These are phyloP conservation scores for Chelon labrosus DNA, from an alignment of 2,797 vertebrate species.

Conservation along the genomic window DNA sequence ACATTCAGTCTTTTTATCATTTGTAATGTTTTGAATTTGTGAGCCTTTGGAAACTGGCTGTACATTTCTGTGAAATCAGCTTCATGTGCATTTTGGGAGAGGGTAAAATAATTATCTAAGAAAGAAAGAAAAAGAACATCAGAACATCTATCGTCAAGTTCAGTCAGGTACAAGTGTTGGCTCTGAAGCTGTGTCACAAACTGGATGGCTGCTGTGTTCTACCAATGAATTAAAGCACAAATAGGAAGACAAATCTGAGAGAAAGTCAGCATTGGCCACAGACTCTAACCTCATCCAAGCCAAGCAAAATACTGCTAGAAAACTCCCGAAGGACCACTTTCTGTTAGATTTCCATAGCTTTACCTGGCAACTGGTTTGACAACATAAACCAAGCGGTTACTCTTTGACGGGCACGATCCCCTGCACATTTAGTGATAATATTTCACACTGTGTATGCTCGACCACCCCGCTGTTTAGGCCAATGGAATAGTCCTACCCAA, in stretches of 20 bases:
- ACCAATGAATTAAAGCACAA: conserved; percentile 62
- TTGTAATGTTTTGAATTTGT: conserved; percentile 46
- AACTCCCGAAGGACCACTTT: conserved; percentile 61
- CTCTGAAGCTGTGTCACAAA: conserved; percentile 40
- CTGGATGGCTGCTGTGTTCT: conserved; percentile 54
- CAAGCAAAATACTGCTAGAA: conserved; percentile 65
- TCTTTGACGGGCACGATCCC: conserved; percentile 75
- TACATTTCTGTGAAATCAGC: conserved; percentile 37
- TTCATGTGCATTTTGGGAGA: conserved; percentile 19
- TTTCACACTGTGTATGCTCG: conserved; percentile 73
- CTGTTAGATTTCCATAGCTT: conserved; percentile 71
- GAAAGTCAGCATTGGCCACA: conserved; percentile 40
- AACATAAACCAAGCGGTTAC: conserved; percentile 75
- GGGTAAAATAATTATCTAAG: neutral
- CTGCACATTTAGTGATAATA: conserved; percentile 76
- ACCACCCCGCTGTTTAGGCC: conserved; percentile 76
- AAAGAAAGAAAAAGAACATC: neutral
- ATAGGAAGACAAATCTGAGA: conserved; percentile 65
- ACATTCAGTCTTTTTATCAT: conserved; percentile 45
- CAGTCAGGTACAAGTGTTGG: conserved; percentile 52
- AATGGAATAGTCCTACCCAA: conserved; percentile 66
- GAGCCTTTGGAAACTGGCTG: conserved; percentile 24
- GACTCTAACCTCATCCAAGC: conserved; percentile 35
- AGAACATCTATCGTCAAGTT: conserved; percentile 36
- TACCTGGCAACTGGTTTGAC: conserved; percentile 77